Evolutionary conservation across 2,888 invertebrate genomes (phyloP).

Genomic region (Drosophila antonietae): DNA sequence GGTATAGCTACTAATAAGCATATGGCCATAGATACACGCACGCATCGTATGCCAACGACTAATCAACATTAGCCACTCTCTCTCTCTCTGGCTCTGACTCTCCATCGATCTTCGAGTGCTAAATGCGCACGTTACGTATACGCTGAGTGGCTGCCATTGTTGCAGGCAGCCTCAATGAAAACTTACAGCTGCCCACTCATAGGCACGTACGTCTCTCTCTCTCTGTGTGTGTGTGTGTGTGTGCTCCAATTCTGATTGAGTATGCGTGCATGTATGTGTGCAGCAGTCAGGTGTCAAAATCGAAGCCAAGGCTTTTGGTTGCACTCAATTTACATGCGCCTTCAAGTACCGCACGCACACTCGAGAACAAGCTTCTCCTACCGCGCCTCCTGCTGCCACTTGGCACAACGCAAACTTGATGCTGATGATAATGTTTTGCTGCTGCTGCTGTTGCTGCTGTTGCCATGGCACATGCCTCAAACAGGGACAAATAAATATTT

Average conservation of each 20-base stretch:
- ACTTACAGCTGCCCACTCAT: constrained; percentile 27
- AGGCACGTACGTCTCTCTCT: constrained; percentile 4
- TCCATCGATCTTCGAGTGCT: constrained; percentile 24
- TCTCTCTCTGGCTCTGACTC: background rate
- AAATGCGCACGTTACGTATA: constrained; percentile 48
- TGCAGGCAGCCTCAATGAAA: constrained; percentile 21
- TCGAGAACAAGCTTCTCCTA: constrained; percentile 20
- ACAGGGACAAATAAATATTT: constrained; percentile 16
- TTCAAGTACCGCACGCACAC: constrained; percentile 36
- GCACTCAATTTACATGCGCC: constrained; percentile 53
- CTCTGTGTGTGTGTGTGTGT: background rate
- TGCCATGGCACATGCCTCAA: constrained; percentile 16
- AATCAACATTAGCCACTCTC: constrained; percentile 18
- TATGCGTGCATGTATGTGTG: constrained; percentile 11
- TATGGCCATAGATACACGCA: background rate
- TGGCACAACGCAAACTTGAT: constrained; percentile 29
- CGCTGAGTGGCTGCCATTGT: constrained; percentile 35
- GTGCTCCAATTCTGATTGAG: constrained; percentile 35
- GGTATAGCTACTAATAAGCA: constrained; percentile 9
- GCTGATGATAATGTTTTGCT: constrained; percentile 29
- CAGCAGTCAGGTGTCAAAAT: constrained; percentile 52
- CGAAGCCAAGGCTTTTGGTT: constrained; percentile 50
- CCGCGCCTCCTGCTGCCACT: constrained; percentile 20
- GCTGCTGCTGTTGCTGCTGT: constrained; percentile 19
- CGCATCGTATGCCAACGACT: background rate